phyloP scores from a whole-genome alignment of 2,113 vertebrate species.

The Cettia cetti region DNA sequence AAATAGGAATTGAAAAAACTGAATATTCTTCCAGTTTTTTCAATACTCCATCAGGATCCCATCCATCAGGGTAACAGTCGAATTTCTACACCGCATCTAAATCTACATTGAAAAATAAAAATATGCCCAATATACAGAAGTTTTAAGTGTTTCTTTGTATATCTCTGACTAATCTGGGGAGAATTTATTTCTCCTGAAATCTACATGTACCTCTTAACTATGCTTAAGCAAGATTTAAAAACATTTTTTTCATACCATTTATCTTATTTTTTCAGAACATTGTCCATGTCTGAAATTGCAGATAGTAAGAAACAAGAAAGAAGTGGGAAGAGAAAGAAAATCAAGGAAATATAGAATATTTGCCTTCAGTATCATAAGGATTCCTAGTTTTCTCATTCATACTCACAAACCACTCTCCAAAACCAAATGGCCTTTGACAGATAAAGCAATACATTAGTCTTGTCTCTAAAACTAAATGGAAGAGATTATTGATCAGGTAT shows the following conservation, averaged over 20 bases:
- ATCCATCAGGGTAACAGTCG: neutral
- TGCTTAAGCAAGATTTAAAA: neutral
- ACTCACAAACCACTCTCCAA: neutral
- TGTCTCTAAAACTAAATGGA: neutral
- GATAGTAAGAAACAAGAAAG: neutral
- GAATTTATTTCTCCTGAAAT: neutral
- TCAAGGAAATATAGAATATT: neutral
- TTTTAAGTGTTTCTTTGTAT: neutral
- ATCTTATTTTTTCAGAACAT: neutral
- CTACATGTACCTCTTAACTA: neutral
- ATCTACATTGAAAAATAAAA: neutral
- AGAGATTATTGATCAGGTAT: neutral
- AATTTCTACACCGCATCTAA: neutral
- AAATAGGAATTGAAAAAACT: conserved; percentile 24
- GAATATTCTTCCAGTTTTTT: conserved; percentile 2
- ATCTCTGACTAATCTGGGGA: neutral
- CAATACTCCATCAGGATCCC: neutral
- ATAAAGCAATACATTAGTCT: neutral
- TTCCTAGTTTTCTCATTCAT: neutral
- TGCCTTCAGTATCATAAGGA: neutral
- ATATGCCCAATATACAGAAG: neutral
- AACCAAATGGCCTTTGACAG: neutral
- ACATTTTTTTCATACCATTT: neutral
- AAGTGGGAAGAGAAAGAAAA: neutral
- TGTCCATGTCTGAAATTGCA: neutral